Base-by-base conservation (phyloP, 2,888 invertebrate genomes). In the Laothoe populi region DNA sequence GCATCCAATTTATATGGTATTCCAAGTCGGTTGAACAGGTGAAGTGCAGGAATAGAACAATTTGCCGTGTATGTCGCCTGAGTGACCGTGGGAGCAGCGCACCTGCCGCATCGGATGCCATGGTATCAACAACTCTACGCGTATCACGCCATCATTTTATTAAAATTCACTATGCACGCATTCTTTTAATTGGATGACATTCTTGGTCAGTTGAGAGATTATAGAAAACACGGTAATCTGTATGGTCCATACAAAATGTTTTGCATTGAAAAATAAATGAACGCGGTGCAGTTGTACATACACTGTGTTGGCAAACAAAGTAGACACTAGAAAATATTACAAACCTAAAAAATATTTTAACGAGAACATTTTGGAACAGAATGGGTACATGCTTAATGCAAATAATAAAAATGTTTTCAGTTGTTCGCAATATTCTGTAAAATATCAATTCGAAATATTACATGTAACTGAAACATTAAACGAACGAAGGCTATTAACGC, bases 11-110 rank as follows among this genome's bases (percentile, higher is more conserved):
- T 66, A 59, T 70, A 64, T 63, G 62, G 66, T 66, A 73, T 67
- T 71, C 63, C 66, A 74, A 69, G 70, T 71, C 74, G 70, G 75
- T 73, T 75, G 73, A 71, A 69, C 87, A 87, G 87, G 83, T 87
- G 86, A 71, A 72, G 77, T 70, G 77, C 81, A 82, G 81, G 84
- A 83, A 84, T 84, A 84, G 82, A 80, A 83, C 80, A 84, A 82
- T 86, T 86, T 83, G 78, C 77, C 68, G 75, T 74, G 75, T 77
- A 78, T 73, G 73, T 71, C 61, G 67, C 61, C 63, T 60, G 61
- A 64, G 61, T 53, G 60, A 59, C 70, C 83, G 87, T 90, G 90
- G 80, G 90, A 90, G 83, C 78, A 76, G 64, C 63, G 73, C 91
- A 92, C 88, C 90, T 91, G 91, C 75, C 77, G 57, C 65, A 59